Evolutionary conservation across 2,113 vertebrate species (phyloP).

Genomic region (Isichthys henryi): DNA sequence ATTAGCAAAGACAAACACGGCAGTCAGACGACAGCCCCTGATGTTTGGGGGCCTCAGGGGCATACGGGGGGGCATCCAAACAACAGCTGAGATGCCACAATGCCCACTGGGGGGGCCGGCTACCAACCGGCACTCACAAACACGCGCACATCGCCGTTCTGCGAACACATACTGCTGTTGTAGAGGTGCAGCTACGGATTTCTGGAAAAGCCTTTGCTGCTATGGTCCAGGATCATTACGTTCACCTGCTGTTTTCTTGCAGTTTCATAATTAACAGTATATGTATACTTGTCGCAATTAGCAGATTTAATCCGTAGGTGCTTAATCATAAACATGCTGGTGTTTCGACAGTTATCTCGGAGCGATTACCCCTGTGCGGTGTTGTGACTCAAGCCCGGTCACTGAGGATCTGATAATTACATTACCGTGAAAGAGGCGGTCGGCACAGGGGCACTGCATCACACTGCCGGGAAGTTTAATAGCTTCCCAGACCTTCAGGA

Average conservation of each 20-base stretch:
- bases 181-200: neutral
- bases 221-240: neutral
- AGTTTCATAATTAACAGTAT: neutral
- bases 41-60: constrained; percentile 60
- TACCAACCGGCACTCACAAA: neutral
- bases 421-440: neutral
- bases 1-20: constrained; percentile 90
- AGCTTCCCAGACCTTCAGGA: constrained; percentile 7
- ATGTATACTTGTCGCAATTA: neutral
- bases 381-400: neutral
- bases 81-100: constrained; percentile 22
- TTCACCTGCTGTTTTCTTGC: neutral
- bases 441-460: neutral
- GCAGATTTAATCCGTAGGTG: neutral
- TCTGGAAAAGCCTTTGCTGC: neutral
- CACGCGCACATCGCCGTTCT: neutral
- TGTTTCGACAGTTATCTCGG: neutral
- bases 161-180: neutral
- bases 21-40: constrained; percentile 66
- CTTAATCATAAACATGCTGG: neutral
- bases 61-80: constrained; percentile 52
- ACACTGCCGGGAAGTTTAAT: neutral
- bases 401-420: neutral
- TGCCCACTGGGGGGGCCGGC: neutral
- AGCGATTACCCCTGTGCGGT: neutral